A percentile compares a stretch with the other conserved stretches of the same genome.
Evolutionary conservation across 2,888 invertebrate genomes (phyloP).

Genomic region (Clitarchus hookeri): DNA sequence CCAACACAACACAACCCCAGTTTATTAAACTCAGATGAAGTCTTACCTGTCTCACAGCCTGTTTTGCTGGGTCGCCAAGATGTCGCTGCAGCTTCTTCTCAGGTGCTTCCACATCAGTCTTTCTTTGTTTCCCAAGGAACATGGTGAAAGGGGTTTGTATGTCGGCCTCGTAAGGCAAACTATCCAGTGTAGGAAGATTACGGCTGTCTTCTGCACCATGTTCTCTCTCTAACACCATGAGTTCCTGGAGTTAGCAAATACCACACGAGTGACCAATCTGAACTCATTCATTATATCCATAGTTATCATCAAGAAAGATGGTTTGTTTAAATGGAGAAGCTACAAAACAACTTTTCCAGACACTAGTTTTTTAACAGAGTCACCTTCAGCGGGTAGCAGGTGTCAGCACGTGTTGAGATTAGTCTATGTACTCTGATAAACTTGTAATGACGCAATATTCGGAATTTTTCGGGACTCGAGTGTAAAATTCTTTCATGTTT

Average conservation of each 20-base stretch:
- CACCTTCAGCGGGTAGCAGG: no score
- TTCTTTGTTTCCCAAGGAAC: constrained; percentile 54
- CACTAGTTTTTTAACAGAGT: no score
- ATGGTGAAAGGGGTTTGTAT: constrained; percentile 57
- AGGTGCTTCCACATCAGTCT: constrained; percentile 43
- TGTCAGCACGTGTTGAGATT: no score
- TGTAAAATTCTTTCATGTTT: no score
- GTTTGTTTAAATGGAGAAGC: no score
- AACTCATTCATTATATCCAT: no score
- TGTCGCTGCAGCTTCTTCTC: constrained; percentile 47
- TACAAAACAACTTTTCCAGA: no score
- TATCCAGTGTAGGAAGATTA: not conserved
- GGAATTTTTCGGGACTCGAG: no score
- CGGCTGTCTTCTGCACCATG: constrained; percentile 50
- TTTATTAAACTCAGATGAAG: not conserved
- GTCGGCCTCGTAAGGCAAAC: not conserved
- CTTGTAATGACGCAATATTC: no score
- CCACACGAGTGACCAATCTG: no score
- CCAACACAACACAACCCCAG: not conserved
- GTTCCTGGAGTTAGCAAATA: constrained; percentile 51
- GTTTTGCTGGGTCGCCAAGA: constrained; percentile 53
- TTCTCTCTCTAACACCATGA: constrained; percentile 56
- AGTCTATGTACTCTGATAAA: no score
- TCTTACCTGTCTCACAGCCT: constrained; percentile 56
- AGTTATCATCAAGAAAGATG: no score